Evolutionary conservation across 2,888 invertebrate species (phyloP).

Genomic region (Amblyjoppa fuscipennis): DNA sequence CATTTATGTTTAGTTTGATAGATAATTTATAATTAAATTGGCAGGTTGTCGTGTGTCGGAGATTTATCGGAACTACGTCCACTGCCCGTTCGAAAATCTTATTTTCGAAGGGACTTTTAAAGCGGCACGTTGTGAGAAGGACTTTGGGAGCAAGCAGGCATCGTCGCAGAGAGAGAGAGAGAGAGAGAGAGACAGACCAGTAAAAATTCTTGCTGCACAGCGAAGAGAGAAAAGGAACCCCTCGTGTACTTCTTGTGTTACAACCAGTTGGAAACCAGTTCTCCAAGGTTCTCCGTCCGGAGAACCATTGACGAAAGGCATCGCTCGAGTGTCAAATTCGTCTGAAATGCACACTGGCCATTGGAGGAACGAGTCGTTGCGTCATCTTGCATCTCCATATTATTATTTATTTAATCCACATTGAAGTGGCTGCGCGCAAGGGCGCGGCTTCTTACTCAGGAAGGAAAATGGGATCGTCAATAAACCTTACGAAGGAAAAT

Average conservation of each 20-base stretch:
- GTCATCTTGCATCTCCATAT: not conserved
- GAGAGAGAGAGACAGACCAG: not conserved
- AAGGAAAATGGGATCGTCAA: too few relatives aligned
- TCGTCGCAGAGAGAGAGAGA: not conserved
- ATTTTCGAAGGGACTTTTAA: not conserved
- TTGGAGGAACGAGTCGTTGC: not conserved
- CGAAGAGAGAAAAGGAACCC: constrained; percentile 15
- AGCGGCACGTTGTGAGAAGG: not conserved
- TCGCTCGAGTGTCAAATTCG: constrained; percentile 32
- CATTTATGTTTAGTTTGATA: too few relatives aligned
- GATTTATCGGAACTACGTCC: too few relatives aligned
- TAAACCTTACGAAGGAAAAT: too few relatives aligned
- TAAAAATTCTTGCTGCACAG: not conserved
- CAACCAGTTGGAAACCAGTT: constrained; percentile 29
- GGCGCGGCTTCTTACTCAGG: constrained; percentile 25
- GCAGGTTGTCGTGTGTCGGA: too few relatives aligned
- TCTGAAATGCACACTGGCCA: constrained; percentile 1
- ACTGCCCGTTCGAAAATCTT: not conserved
- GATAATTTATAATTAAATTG: too few relatives aligned
- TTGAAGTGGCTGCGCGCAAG: not conserved
- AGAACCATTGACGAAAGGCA: constrained; percentile 52
- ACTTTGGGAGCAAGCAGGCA: not conserved
- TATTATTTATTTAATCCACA: constrained; percentile 2
- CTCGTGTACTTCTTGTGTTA: constrained; percentile 1
- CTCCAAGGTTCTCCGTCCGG: constrained; percentile 37